Conservation (phyloP, 1,140 invertebrate species). For the Galleria mellonella region DNA sequence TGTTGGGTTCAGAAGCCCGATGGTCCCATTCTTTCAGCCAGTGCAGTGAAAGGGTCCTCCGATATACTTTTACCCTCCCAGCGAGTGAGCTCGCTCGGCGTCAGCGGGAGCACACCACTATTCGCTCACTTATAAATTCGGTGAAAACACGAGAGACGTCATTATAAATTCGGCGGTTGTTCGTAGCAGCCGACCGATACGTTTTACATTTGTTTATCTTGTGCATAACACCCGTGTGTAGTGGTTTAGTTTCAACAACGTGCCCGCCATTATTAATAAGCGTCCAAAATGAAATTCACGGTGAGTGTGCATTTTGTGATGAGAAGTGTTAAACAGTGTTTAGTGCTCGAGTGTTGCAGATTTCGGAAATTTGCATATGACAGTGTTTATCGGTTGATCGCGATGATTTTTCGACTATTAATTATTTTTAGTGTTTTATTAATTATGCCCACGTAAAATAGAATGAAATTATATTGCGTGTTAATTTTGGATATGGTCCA, state of each 20-base stretch:
- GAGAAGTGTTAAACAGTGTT: slow-evolving; percentile 5
- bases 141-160: slow-evolving; percentile 60
- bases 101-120: slow-evolving; percentile 31
- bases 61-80: slow-evolving; percentile 65
- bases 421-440: too few relatives aligned
- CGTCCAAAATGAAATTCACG: slow-evolving; percentile 67
- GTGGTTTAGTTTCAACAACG: slow-evolving; percentile 64
- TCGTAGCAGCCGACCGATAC: slow-evolving; percentile 46
- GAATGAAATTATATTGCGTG: too few relatives aligned
- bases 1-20: slow-evolving; percentile 45
- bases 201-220: slow-evolving; percentile 25
- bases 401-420: too few relatives aligned
- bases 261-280: slow-evolving; percentile 46
- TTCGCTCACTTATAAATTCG: slow-evolving; percentile 66
- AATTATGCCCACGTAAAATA: too few relatives aligned
- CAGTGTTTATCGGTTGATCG: too few relatives aligned
- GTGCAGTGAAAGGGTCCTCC: slow-evolving; percentile 68
- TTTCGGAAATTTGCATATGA: too few relatives aligned
- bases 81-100: slow-evolving; percentile 7
- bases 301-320: slow-evolving; percentile 56
- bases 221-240: slow-evolving; percentile 32
- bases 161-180: slow-evolving; percentile 71
- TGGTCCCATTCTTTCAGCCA: slow-evolving; percentile 64
- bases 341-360: too few relatives aligned
- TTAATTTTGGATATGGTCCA: too few relatives aligned